Base-by-base conservation (phyloP, 2,113 vertebrate species). In the Polyodon spathula region DNA sequence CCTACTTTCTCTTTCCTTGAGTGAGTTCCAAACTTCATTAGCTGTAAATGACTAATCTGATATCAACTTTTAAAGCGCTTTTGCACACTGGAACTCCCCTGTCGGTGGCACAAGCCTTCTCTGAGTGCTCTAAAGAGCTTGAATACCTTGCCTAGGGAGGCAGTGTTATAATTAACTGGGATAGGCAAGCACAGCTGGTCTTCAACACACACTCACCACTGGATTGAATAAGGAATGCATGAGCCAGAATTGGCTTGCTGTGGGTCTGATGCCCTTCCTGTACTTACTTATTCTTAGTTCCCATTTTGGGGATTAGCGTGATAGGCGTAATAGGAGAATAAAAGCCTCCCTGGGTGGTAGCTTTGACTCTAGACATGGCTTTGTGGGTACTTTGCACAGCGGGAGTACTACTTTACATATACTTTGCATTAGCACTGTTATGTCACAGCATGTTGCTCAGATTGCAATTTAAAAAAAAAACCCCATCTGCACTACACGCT, bases 131-230 rank as follows among this genome's bases (percentile, higher is more conserved):
- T 1, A 50, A 27, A 27, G 27, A 27, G 27, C 27, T 27, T n/a
- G 5, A 10, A 11, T n/a, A 4, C 15, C 12, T 50, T n/a, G 3
- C 48, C 12, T n/a, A 50, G 14, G 48, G 15, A 50, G 48, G 15
- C 12, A 50, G 12, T 44, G 43, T 44, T 44, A 44, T 50, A 50
- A 50, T 50, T 50, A 50, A 50, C 9, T 50, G 48, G 48, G 48
- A 3, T n/a, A 50, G 48, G 15, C 5, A 50, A 50, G 48, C 48
- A 50, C 6, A 4, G 15, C 48, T 50, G 48, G 14, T 14, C 48
- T 50, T 50, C 48, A 50, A 50, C 12, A n/a, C 8, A 2, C 48
- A 50, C 3, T n/a, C 7, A 44, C 12, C 6, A 50, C 11, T 50
- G 48, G 48, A n/a, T 10, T 12, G 48, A 50, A 50, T 6, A 50